These are phyloP conservation scores for Melangyna quadrimaculata DNA, from an alignment of 2,888 invertebrate genomes.

Conservation along the genomic window DNA sequence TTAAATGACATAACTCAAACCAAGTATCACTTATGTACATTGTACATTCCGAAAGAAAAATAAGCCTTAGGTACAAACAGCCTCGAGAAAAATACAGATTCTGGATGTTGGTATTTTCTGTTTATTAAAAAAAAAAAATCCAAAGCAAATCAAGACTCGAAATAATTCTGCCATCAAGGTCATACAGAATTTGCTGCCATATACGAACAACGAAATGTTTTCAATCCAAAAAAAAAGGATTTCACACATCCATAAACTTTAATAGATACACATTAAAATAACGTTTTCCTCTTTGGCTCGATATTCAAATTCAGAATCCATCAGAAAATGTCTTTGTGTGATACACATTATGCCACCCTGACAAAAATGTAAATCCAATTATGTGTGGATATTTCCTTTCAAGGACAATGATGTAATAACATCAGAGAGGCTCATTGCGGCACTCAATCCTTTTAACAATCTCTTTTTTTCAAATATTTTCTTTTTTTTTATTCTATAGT, in stretches of 20 bases:
- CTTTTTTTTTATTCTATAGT: constrained; percentile 26
- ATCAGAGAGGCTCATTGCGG: not conserved
- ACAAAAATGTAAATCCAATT: not conserved
- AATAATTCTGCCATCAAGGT: constrained; percentile 26
- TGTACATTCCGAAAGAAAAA: no score
- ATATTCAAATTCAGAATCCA: constrained; percentile 62
- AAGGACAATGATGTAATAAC: constrained; percentile 53
- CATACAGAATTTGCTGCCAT: not conserved
- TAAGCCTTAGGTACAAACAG: not conserved
- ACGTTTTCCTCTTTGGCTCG: constrained; percentile 19
- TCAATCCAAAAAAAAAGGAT: constrained; percentile 40
- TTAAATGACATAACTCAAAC: no score
- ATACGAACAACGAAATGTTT: not conserved
- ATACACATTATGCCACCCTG: constrained; percentile 15
- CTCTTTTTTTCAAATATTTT: constrained; percentile 4
- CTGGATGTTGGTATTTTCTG: not conserved
- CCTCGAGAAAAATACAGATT: not conserved
- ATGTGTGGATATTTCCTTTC: constrained; percentile 6
- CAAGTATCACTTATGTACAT: no score
- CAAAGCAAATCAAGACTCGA: no score
- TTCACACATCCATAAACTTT: constrained; percentile 70
- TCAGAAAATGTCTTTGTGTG: constrained; percentile 20
- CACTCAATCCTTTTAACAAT: constrained; percentile 62
- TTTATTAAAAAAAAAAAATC: no score
- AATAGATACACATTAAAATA: constrained; percentile 57